Base-by-base conservation (phyloP, 2,888 invertebrate genomes). In the Luperina nickerlii region DNA sequence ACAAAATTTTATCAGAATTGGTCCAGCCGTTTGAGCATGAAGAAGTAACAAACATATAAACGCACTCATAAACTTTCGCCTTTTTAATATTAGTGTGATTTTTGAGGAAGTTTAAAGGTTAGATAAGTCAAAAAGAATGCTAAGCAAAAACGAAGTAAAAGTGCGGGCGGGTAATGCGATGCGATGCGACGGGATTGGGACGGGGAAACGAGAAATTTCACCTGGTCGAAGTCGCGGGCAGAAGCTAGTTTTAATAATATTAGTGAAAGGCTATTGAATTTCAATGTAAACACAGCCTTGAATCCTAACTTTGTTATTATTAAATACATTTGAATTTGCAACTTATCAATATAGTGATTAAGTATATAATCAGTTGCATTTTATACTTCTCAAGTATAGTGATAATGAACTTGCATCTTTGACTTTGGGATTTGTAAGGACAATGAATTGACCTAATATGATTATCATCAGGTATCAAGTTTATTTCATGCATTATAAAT, bases 401-500 rank as follows among this genome's bases (percentile, higher is more conserved):
- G 75, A n/a, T 77, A 78, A 73, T 88, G 74, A 88, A 73, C 48
- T 69, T 76, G 66, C 24, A 13, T 76, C 42, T 66, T 38, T 76
- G 76, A 78, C 76, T 79, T 81, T 76, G 67, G 3, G 24, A 51
- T 63, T n/a, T 60, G 20, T 20, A 78, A 62, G 88, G 77, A 67
- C 66, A 85, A 32, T 51, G 88, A 79, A 75, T 66, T 87, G 82
- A 86, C 81, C 76, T 74, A 78, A 65, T 79, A 76, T 76, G 65
- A 1, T 74, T 65, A 62, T 27, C 2, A 20, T 65, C 27, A 57
- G 42, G 57, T 77, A 57, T 68, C 54, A 48, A 38, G 62, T 79
- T 79, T 54, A 20, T 51, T 70, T 63, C 1, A 65, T 48, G 48
- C 9, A 27, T 63, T 24, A 48, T 32, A 62, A 42, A 32, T 77